Evolutionary conservation across 2,797 vertebrate species (phyloP), one percentile per base, ranked within the genome.

Genomic region (Ambastaia sidthimunki): DNA sequence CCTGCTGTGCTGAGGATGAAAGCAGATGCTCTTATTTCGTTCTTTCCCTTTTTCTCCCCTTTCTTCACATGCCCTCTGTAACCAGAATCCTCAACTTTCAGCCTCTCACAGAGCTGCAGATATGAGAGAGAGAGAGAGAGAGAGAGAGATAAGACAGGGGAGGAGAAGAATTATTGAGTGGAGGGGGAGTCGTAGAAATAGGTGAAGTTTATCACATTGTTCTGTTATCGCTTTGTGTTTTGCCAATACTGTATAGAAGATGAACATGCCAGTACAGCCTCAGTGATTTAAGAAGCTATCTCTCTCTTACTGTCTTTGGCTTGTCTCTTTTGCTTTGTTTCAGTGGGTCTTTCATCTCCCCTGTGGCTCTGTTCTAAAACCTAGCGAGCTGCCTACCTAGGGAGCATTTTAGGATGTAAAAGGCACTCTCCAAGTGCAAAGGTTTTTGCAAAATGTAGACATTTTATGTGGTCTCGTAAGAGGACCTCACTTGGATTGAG

Each of bases 1-100:
- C 94, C 87, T 85, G 92, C 94, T 95, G 94, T 86, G 94, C 87
- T 89, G 87, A 90, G 92, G 92, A 94, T 94, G 92, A 94, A 93
- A 95, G 94, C 94, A 95, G 93, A 95, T 94, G 94, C 92, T 92
- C 85, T 85, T 59, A 79, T 89, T 54, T 87, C 82, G 83, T 83
- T 81, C 72, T 50, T 68, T 83, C 78, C 81, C 85, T 89, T 89
- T 88, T 90, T 86, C n/a, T 89, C 89, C 76, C 77, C 54, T 84
- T 86, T 83, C 70, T 83, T 85, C 82, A 16, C 82, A 85, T 84
- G 84, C 84, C 59, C 68, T 83, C 82, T 88, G 93, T 94, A 94
- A 95, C 93, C 85, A 82, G 93, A 95, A 83, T 90, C 94, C 89
- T 88, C 83, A 92, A 91, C 91, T 95, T 95, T 93, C 94, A 93